Base-by-base conservation (phyloP, 2,113 vertebrate genomes). In the Campylomormyrus numenius region DNA sequence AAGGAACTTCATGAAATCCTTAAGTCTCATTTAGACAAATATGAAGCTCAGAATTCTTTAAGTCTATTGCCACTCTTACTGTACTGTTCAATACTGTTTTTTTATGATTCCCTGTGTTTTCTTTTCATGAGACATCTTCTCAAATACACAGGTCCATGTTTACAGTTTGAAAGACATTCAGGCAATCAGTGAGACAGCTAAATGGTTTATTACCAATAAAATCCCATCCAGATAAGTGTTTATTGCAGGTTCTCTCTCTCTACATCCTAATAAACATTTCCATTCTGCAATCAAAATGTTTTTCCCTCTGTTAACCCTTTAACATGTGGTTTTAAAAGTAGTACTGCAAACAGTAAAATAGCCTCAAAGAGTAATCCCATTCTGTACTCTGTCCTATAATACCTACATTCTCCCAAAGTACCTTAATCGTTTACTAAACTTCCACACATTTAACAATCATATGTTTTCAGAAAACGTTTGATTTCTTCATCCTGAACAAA, bases 231-330 rank as follows among this genome's bases (percentile, higher is more conserved):
- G 52, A 15, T 89, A 62, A 52, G 21, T 91, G 83, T 93, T 92
- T 93, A 93, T 50, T 24, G 74, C 52, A 39, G 58, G 24, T 88
- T 56, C 7, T 91, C 66, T 90, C 90, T 89, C 58, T 90, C 74
- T 93, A 91, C 19, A 11, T 91, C 92, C 90, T 93, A 92, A 93
- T 89, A 88, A 11, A 15, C 3, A n/a, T 50, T 87, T 89, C 90
- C 88, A 87, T 90, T 83, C 87, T 84, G 74, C 89, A 52, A 87
- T 88, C 88, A 90, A 90, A 27, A n/a, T 83, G 84, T 84, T 83
- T 53, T 8, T 11, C 1, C 21, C 1, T 88, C 74, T 56, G 87
- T 53, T 92, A 91, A 90, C 93, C 93, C 94, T 94, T 94, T 93
- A 94, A 1, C 21, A 88, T 3, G 6, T 49, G 46, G 56, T 89